Base-by-base conservation (phyloP, 2,888 invertebrate genomes). In the Drosophila peninsularis region DNA sequence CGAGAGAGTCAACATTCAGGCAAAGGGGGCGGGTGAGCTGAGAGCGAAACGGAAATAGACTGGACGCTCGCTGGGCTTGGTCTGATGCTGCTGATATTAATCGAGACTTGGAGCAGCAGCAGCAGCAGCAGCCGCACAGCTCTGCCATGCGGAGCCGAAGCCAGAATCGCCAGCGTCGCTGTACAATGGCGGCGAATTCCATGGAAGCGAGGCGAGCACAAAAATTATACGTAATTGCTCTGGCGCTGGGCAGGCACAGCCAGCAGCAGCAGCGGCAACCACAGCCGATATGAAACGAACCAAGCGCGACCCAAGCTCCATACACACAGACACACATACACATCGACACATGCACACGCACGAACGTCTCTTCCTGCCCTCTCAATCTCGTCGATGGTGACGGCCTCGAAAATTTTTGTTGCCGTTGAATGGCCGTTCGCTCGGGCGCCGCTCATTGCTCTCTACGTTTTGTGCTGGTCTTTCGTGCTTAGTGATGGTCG, bases 151-250 rank as follows among this genome's bases (percentile, higher is more conserved):
- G 53, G 47, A 21, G 71, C 57, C 47, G 30, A 30, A 32, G 62
- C 54, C 34, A 60, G 60, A 57, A 30, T 47, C 66, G 36, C 42
- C 45, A 54, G 41, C 54, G 54, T 41, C 36, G 30, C 30, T 54
- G 19, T 32, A 41, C 54, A 65, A 63, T 66, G 63, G 53, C 41
- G 44, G 62, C 56, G 39, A 78, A 71, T 78, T 78, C 78, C 75
- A 75, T 75, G 79, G 68, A 78, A 78, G 60, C 71, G 74, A 64
- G 55, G 55, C 61, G 60, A 76, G 62, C 72, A 67, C 66, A 62
- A 67, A 86, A 82, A 83, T 80, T 75, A 75, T 78, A 83, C 78
- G 84, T 86, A 82, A 80, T 86, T 80, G 83, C 80, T 74, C 71
- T 82, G 84, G 57, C 75, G 82, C 82, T 79, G 82, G 79, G 78